phyloP scores from a whole-genome alignment of 2,888 invertebrate species.

The Tenodera sinensis region DNA sequence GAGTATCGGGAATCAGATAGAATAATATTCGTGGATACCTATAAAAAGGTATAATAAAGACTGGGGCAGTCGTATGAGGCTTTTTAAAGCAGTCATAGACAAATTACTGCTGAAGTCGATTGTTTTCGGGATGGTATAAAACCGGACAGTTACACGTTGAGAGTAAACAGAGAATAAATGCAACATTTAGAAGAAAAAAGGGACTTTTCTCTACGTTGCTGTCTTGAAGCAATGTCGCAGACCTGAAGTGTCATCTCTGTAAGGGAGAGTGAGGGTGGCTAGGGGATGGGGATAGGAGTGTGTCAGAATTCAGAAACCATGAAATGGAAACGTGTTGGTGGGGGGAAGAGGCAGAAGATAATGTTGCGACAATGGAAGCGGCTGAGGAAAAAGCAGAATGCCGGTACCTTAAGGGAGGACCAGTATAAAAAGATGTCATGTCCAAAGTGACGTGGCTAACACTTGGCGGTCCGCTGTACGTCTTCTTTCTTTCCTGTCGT shows the following conservation, averaged over 20 bases:
- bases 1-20: too few species aligned
- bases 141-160: too few species aligned
- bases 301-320: conserved; percentile 1
- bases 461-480: too few species aligned
- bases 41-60: too few species aligned
- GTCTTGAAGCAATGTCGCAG: background rate
- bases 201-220: background rate
- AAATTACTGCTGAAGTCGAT: too few species aligned
- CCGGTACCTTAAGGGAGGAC: background rate
- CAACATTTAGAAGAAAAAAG: background rate
- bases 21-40: too few species aligned
- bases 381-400: too few species aligned
- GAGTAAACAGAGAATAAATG: background rate
- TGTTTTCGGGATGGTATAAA: background rate
- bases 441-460: background rate
- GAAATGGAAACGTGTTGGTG: background rate
- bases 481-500: too few species aligned
- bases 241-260: background rate
- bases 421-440: background rate
- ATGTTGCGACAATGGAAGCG: background rate
- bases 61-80: too few species aligned
- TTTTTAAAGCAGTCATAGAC: too few species aligned
- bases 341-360: background rate
- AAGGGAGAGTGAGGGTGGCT: too few species aligned
- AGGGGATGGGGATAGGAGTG: too few species aligned